Base-by-base conservation (phyloP, 2,113 vertebrate species). In the Phalacrocorax aristotelis region DNA sequence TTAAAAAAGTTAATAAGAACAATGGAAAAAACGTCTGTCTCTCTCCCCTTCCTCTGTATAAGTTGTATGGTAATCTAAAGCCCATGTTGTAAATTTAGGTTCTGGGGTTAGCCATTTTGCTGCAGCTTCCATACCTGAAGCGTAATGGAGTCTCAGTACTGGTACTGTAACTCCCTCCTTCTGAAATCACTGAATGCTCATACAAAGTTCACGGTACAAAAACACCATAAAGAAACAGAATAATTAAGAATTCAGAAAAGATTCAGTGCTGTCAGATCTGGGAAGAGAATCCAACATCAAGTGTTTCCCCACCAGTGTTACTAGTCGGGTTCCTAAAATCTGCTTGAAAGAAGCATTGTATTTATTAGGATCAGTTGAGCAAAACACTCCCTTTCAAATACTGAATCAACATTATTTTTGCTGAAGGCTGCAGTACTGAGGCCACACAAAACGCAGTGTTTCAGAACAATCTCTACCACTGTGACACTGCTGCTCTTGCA, bases 1-100 rank as follows among this genome's bases (percentile, higher is more conserved):
- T 89, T 82, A 87, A 93, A 89, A 79, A 81, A 64, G 46, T 87
- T 72, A 89, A 4, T 93, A 87, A 96, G 79, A 88, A 91, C 74
- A 81, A 44, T 3, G 5, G 36, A 30, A 49, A 44, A 57, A 49
- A 15, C 8, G 2, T 17, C 22, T 30, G 11, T 23, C 8, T 79
- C 26, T 84, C 36, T 25, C 11, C n/a, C 72, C 29, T 65, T 77
- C 44, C 61, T 62, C 34, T 42, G 29, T 48, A 46, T 30, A 51
- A 74, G 9, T n/a, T 42, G 42, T 18, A 80, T 0, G 1, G 68
- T 40, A 38, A 91, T 5, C 46, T 80, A 60, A 83, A 96, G 44
- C 16, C 46, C 34, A 18, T 2, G 7, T 7, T 62, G 32, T 22
- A 83, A n/a, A 34, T 61, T 38, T 62, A 66, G 30, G 23, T 22